A percentile compares a stretch with the other conserved stretches of the same genome.
Evolutionary conservation across 2,113 vertebrate species (phyloP).

Genomic region (Bubo blakistoni): DNA sequence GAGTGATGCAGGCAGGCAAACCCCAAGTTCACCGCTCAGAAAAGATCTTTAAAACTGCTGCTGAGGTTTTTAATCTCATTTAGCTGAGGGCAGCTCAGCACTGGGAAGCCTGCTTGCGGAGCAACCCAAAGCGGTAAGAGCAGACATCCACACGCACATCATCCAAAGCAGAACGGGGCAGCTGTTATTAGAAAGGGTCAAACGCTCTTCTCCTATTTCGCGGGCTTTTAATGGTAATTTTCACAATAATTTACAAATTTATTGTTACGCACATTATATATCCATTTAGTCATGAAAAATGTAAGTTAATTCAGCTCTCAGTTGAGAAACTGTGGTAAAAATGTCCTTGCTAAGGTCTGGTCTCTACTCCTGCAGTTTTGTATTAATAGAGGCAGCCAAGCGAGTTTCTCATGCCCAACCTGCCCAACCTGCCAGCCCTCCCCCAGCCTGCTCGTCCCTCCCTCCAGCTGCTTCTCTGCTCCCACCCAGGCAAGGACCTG

Average conservation of each 20-base stretch:
- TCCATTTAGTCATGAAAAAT: not conserved
- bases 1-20: not conserved
- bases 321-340: not conserved
- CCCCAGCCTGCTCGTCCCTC: not conserved
- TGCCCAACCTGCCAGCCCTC: not conserved
- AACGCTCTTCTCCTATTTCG: not conserved
- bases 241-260: conserved; percentile 32
- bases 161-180: not conserved
- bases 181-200: not conserved
- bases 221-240: conserved; percentile 34
- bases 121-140: not conserved
- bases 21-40: not conserved
- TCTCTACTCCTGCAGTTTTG: not conserved
- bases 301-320: not conserved
- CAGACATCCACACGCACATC: not conserved
- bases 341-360: not conserved
- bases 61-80: not conserved
- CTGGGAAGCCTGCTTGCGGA: accelerated
- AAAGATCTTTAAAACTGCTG: not conserved
- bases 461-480: not conserved
- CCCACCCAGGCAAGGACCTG: not conserved
- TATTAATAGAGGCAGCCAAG: not conserved
- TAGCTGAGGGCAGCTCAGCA: not conserved
- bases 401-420: not conserved
- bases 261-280: not conserved